Conservation (phyloP, 2,888 invertebrate species). For the Andrena minutula region DNA sequence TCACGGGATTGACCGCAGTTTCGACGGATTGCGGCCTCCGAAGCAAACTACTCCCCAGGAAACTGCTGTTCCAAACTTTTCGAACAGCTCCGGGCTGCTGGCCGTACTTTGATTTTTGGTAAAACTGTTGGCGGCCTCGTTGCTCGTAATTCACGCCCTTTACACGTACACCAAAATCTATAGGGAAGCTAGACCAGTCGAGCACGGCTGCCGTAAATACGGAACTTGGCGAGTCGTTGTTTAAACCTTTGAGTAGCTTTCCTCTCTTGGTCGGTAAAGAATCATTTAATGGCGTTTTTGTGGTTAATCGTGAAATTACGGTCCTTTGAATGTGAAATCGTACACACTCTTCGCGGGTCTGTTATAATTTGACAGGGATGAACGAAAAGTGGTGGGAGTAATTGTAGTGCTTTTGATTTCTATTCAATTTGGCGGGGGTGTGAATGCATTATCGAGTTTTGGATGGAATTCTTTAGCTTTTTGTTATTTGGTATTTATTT, state of each 20-base stretch:
- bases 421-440: too few species aligned
- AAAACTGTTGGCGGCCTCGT: constrained; percentile 14
- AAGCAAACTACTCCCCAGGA: constrained; percentile 12
- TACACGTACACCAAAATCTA: constrained; percentile 4
- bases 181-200: neutral
- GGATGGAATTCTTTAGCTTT: too few species aligned
- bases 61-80: constrained; percentile 48
- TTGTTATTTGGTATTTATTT: too few species aligned
- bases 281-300: too few species aligned
- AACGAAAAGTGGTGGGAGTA: too few species aligned
- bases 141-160: constrained; percentile 11
- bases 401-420: too few species aligned
- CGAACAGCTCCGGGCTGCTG: neutral
- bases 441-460: too few species aligned
- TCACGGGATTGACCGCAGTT: constrained; percentile 35
- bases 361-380: too few species aligned
- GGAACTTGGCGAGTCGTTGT: neutral
- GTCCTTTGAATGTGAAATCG: too few species aligned
- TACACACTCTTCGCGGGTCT: too few species aligned
- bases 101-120: constrained; percentile 37
- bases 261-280: too few species aligned
- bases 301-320: too few species aligned
- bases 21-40: constrained; percentile 7
- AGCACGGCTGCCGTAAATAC: neutral
- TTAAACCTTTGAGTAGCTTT: neutral